These are phyloP conservation scores for Silurus meridionalis DNA, from an alignment of 2,113 vertebrate species.

Conservation along the genomic window DNA sequence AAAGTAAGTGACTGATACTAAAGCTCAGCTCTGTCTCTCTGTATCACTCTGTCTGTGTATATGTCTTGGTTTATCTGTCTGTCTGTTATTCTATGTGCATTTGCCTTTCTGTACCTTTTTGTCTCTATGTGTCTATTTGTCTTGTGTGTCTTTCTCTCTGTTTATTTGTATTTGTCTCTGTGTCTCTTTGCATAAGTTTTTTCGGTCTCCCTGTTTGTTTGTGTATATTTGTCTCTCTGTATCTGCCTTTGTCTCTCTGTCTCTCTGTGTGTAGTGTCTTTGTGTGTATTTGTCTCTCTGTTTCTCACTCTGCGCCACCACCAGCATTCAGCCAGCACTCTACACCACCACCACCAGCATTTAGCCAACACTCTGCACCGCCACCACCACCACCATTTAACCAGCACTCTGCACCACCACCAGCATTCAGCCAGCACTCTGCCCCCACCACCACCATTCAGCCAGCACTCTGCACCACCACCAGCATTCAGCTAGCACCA, in stretches of 20 bases:
- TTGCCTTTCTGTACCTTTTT: background rate
- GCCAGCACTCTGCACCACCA: no score
- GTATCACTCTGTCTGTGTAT: conserved; percentile 56
- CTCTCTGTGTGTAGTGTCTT: no score
- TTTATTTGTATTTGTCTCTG: background rate
- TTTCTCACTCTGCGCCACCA: no score
- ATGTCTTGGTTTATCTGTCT: background rate
- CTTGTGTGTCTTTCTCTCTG: conserved; percentile 20
- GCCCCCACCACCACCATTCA: no score
- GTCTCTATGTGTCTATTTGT: conserved; percentile 38
- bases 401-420: no score
- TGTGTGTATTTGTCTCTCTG: background rate
- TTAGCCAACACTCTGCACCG: no score
- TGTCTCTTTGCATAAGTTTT: background rate
- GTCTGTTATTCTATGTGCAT: background rate
- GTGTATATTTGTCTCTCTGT: background rate
- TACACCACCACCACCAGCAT: no score
- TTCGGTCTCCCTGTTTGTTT: background rate
- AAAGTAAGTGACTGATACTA: background rate
- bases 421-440: no score
- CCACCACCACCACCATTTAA: no score
- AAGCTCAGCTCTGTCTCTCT: conserved; percentile 44
- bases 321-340: no score
- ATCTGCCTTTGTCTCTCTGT: conserved; percentile 52
- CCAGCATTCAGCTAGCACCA: no score